Percentiles rank a stretch among this genome's conserved stretches.
These are phyloP conservation scores for Melanostoma mellinum DNA, from an alignment of 2,888 invertebrate species.

Conservation along the genomic window DNA sequence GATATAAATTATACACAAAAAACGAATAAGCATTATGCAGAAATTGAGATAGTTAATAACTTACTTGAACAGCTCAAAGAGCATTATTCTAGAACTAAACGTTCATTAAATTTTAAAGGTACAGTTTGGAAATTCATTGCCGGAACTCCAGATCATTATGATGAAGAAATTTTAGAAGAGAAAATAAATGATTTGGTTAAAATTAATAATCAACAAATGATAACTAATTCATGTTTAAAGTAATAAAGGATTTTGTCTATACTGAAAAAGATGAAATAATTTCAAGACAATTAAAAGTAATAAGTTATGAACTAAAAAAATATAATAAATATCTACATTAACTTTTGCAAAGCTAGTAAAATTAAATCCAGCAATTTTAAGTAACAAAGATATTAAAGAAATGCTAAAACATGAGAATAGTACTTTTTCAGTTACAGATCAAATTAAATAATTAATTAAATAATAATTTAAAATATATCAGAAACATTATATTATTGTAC, in stretches of 20 bases:
- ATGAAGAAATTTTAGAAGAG: slow-evolving; percentile 16
- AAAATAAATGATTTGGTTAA: slow-evolving; percentile 22
- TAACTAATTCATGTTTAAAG: slow-evolving; percentile 20
- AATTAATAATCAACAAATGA: slow-evolving; percentile 28
- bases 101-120: slow-evolving; percentile 18
- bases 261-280: slow-evolving; percentile 22
- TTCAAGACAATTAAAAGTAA: slow-evolving; percentile 23
- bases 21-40: slow-evolving; percentile 19
- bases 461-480: slow-evolving; percentile 1
- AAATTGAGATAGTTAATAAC: slow-evolving; percentile 21
- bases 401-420: background rate
- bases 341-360: slow-evolving; percentile 24
- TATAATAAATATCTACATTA: slow-evolving; percentile 16
- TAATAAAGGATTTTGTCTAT: slow-evolving; percentile 23
- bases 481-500: slow-evolving; percentile 25
- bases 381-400: slow-evolving; percentile 26
- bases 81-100: slow-evolving; percentile 19
- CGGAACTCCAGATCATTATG: slow-evolving; percentile 23
- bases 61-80: slow-evolving; percentile 22
- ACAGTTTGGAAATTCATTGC: slow-evolving; percentile 14
- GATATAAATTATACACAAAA: slow-evolving; percentile 24
- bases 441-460: too few species aligned
- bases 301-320: slow-evolving; percentile 24
- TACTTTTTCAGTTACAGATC: slow-evolving; percentile 21
- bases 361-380: slow-evolving; percentile 14